phyloP scores from a whole-genome alignment of 2,113 vertebrate species.

The Tringa solitaria region DNA sequence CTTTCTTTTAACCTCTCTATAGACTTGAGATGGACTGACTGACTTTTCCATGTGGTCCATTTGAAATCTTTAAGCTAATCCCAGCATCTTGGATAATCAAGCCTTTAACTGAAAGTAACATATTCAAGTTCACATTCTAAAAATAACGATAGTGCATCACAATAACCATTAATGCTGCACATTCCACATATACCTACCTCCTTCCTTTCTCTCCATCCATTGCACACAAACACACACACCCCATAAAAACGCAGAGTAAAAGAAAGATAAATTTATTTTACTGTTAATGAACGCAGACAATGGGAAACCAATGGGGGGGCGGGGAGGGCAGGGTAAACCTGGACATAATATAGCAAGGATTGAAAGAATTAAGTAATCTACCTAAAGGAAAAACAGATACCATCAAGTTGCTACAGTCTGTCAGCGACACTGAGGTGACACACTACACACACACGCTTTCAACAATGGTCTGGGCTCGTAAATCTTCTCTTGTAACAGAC shows the following conservation, averaged over 20 bases:
- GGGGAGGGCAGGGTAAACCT: rapidly evolving
- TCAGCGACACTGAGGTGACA: not conserved
- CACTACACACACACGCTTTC: rapidly evolving
- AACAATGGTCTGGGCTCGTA: not conserved
- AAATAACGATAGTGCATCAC: not conserved
- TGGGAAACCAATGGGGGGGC: not conserved
- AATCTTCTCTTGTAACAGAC: not conserved
- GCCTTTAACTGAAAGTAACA: not conserved
- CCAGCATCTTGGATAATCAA: not conserved
- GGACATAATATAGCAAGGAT: not conserved
- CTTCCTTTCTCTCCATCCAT: not conserved
- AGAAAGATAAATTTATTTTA: not conserved
- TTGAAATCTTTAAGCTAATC: conserved; percentile 16
- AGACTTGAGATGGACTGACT: not conserved
- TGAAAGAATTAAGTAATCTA: not conserved
- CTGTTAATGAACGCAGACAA: not conserved
- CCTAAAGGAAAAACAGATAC: not conserved
- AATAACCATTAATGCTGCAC: not conserved
- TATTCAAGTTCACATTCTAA: not conserved
- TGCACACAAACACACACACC: not conserved
- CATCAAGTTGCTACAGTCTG: not conserved
- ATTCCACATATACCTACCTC: not conserved
- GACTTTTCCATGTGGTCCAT: not conserved
- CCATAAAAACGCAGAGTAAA: not conserved
- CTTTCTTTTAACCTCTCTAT: conserved; percentile 1